Evolutionary conservation across 2,113 vertebrate species (phyloP).

Genomic region (Lanius collurio): DNA sequence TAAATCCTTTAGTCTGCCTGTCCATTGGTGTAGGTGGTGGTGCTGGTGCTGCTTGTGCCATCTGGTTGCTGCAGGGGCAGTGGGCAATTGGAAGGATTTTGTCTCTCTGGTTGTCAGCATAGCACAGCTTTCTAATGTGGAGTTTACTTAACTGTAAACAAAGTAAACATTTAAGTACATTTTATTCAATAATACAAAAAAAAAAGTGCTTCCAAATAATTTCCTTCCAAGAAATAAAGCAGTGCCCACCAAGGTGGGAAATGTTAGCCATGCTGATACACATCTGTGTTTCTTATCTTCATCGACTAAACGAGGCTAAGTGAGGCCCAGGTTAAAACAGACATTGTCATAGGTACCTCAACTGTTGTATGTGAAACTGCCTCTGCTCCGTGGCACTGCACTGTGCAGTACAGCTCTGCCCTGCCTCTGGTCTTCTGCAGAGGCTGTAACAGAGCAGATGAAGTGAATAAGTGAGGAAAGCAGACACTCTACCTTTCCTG

Average conservation of each 20-base stretch:
- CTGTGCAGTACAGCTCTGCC: background rate
- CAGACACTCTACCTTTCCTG: conserved; percentile 71
- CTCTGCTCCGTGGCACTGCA: background rate
- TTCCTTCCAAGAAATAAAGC: background rate
- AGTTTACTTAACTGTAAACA: background rate
- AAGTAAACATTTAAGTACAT: background rate
- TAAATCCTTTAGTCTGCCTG: background rate
- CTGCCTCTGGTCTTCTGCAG: background rate
- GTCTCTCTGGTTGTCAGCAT: background rate
- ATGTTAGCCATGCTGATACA: background rate
- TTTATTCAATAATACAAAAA: background rate
- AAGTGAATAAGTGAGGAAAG: background rate
- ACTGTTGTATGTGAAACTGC: background rate
- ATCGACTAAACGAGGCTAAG: no score
- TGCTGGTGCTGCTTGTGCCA: background rate
- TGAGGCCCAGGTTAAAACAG: background rate
- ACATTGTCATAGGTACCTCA: background rate
- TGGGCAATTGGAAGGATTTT: background rate
- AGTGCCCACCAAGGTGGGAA: background rate
- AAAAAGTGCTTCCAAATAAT: background rate
- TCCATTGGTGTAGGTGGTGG: fast-evolving
- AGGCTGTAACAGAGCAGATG: background rate
- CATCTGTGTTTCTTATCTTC: background rate
- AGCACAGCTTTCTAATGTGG: background rate
- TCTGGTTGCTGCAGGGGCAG: background rate